Base-by-base conservation (phyloP, 2,888 invertebrate species). In the Ligdia adustata region DNA sequence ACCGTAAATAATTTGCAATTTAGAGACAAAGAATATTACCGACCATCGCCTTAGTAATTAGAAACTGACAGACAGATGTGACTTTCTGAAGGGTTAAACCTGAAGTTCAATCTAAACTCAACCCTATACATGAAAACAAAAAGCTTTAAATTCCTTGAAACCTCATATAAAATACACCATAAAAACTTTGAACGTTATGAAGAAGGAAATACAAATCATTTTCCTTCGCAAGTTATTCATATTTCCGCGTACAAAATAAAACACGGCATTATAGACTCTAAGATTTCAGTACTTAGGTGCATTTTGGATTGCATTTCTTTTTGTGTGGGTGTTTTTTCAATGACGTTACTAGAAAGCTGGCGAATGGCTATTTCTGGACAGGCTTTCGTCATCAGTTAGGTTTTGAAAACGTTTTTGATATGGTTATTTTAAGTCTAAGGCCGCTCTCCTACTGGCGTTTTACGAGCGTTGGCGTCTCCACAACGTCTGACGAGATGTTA, bases 1-100 rank as follows among this genome's bases (percentile, higher is more conserved):
- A n/a, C n/a, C 27, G 27, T 33, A 27, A 32, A 32, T 38, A 39
- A 39, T 28, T 31, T 18, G 29, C 45, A 47, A 20, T 11, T 20
- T 9, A 7, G n/a, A 13, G 16, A 14, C 26, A 26, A 27, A 27
- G 32, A 26, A 31, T 37, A 41, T 37, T 37, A 40, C 69, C 2
- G 72, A 26, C 43, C 74, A 39, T 9, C 66, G 65, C 9, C 74
- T 68, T 18, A 51, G 50, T 56, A 59, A 59, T 59, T 59, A 59
- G 51, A 48, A 51, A 44, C 44, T 46, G 49, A 45, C 39, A 29
- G 51, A 33, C 52, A 59, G 59, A 56, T 52, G 56, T 41, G 57
- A 48, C 59, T 52, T 54, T 26, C 41, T 44, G 31, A 52, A 53
- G 46, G 51, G 52, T 38, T 37, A 37, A 3, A 4, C 2, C 14